Evolutionary conservation across 2,888 invertebrate species (phyloP).

Genomic region (Leptopilina syphax): DNA sequence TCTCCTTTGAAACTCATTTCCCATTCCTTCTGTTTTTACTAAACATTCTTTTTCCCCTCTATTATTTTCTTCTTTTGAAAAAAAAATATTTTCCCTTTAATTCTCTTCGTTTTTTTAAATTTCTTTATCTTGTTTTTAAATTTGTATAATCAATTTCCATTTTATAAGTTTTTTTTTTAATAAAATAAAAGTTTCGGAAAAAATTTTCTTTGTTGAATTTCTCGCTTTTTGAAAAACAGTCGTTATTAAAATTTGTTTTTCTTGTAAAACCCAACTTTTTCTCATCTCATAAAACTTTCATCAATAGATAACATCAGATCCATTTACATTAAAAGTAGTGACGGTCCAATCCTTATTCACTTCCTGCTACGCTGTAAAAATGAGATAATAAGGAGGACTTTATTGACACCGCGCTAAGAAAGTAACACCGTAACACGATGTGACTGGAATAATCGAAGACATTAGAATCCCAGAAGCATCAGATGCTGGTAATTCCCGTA

Average conservation of each 20-base stretch:
- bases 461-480: constrained; percentile 32
- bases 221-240: not conserved
- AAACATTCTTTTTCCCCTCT: no score
- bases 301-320: constrained; percentile 5
- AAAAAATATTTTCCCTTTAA: no score
- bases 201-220: no score
- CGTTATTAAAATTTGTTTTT: not conserved
- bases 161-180: no score
- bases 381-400: constrained; percentile 35
- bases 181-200: no score
- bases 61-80: no score
- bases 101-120: no score
- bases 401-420: constrained; percentile 25
- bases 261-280: not conserved
- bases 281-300: constrained; percentile 21
- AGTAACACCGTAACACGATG: constrained; percentile 33
- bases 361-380: constrained; percentile 1
- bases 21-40: no score
- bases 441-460: constrained; percentile 21
- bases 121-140: no score
- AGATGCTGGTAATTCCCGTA: constrained; percentile 21
- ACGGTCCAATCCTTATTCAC: constrained; percentile 26
- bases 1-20: no score
- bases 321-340: constrained; percentile 13
- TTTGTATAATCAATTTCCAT: no score